Conservation (phyloP, 2,797 vertebrate genomes). For the Myotis pilosus region DNA sequence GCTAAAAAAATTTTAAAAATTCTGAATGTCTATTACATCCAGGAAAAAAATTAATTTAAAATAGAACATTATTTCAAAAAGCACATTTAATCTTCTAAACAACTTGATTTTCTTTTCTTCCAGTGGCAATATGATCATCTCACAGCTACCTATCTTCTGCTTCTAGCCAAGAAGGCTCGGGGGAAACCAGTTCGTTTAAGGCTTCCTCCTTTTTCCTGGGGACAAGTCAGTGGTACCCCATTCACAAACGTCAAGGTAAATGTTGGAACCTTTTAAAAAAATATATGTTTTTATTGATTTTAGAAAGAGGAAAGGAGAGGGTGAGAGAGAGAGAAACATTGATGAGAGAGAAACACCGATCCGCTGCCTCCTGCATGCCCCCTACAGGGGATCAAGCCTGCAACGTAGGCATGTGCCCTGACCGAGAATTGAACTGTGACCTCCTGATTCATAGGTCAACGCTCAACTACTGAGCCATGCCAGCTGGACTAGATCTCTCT, state of each 20-base stretch:
- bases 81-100: constrained; percentile 1
- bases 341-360: no score
- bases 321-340: neutral
- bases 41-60: constrained; percentile 22
- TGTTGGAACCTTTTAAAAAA: neutral
- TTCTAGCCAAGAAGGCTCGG: constrained; percentile 91
- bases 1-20: neutral
- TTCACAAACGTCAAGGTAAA: constrained; percentile 83
- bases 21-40: neutral
- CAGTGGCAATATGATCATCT: constrained; percentile 95
- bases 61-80: constrained; percentile 6
- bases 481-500: neutral
- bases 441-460: no score
- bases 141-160: constrained; percentile 93
- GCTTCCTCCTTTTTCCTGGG: constrained; percentile 56
- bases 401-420: no score
- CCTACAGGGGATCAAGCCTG: no score
- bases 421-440: no score
- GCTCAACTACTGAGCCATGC: no score
- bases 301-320: neutral
- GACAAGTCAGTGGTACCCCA: constrained; percentile 71
- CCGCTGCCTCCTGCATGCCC: no score
- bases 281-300: neutral
- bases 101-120: constrained; percentile 24
- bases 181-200: constrained; percentile 88